phyloP scores from a whole-genome alignment of 2,888 invertebrate species.

The Ophion ellenae region DNA sequence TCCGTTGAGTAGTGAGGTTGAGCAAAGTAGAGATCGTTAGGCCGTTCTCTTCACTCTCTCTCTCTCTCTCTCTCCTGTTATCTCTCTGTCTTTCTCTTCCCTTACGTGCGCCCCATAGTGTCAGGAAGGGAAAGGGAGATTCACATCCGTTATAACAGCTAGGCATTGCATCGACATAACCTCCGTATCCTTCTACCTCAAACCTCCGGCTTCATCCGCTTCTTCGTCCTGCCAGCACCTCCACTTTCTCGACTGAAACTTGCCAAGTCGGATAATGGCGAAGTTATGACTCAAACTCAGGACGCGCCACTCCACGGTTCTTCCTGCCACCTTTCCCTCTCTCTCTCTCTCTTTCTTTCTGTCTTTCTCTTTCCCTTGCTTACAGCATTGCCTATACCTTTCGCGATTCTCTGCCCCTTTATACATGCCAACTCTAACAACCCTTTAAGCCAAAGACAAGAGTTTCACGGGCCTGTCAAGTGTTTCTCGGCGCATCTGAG shows the following conservation, averaged over 20 bases:
- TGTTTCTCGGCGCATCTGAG: slow-evolving; percentile 53
- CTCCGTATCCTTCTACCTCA: slow-evolving; percentile 45
- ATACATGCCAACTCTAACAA: slow-evolving; percentile 78
- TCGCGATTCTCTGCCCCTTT: slow-evolving; percentile 35
- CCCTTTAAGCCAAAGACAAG: slow-evolving; percentile 75
- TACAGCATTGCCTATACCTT: slow-evolving; percentile 57
- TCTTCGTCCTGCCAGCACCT: slow-evolving; percentile 41
- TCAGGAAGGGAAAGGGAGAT: slow-evolving; percentile 53
- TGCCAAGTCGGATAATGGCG: slow-evolving; percentile 81
- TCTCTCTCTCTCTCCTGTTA: background rate
- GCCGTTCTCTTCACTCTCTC: slow-evolving; percentile 33
- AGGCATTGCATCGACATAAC: slow-evolving; percentile 55
- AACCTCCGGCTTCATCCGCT: slow-evolving; percentile 34
- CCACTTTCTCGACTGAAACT: slow-evolving; percentile 70
- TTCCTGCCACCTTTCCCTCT: slow-evolving; percentile 45
- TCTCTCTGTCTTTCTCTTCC: background rate
- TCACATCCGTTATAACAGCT: slow-evolving; percentile 48
- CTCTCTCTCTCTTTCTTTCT: slow-evolving; percentile 5
- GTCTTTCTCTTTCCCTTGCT: slow-evolving; percentile 11
- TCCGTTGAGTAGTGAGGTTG: slow-evolving; percentile 26
- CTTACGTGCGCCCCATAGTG: slow-evolving; percentile 11
- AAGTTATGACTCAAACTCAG: slow-evolving; percentile 78
- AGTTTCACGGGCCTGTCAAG: slow-evolving; percentile 65
- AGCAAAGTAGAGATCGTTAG: slow-evolving; percentile 57
- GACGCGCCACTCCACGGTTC: slow-evolving; percentile 47